Evolutionary conservation across 1,140 invertebrate genomes (phyloP), one percentile per base, ranked within the genome.

Genomic region (Tetragnatha versicolor): DNA sequence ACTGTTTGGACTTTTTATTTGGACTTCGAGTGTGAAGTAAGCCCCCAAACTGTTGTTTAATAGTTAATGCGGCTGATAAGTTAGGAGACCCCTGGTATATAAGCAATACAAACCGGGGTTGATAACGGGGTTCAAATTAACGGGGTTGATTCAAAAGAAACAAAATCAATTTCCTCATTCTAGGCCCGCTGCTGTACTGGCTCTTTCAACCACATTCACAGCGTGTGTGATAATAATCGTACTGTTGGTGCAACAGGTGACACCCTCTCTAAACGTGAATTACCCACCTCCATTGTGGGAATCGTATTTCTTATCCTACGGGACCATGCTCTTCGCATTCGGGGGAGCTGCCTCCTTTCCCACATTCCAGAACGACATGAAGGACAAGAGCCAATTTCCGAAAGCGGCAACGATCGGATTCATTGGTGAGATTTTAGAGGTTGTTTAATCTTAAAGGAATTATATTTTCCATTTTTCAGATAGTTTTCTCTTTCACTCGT

Each of bases 311-410:
- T 81, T 91, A 3, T 87, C 90, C 0, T 90, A 90, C 80, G 91
- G 90, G 4, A 89, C 89, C 7, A 89, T 92, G 61, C 84, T 91
- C 82, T 92, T 92, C 81, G 87, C 90, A 1, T 92, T 90, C 83
- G 91, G 90, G 0, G 91, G 91, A 17, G 90, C 90, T 0, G 89
- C 90, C 7, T 88, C 90, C 0, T 91, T 92, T 85, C 91, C 91
- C 10, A 91, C 90, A 0, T 90, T 92, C 39, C 91, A 91, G 82
- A 91, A 91, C 81, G 91, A 92, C 80, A 91, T 91, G 90, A 84
- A 85, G 22, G 86, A 91, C 65, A 88, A 88, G 80, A 83, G 83
- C 2, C 84, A 89, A 81, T 91, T 91, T 83, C 84, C 87, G 5
- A 87, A 85, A 35, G 88, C 88, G 68, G 83, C 89, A 12, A 82